phyloP scores from a whole-genome alignment of 53 echinoderm and acorn worm genomes.

The Actinopyga echinites region DNA sequence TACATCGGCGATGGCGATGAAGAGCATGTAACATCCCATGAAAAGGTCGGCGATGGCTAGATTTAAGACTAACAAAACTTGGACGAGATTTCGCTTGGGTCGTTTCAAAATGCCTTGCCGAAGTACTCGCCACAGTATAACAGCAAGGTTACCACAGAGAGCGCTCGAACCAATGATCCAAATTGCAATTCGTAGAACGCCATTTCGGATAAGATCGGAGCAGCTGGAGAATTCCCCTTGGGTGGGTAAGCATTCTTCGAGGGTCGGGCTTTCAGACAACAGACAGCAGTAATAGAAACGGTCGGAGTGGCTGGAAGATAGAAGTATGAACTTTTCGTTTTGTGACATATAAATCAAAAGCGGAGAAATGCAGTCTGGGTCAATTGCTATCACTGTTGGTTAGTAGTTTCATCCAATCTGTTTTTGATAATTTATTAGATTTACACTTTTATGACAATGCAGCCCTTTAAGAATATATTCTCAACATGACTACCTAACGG shows the following conservation, averaged over 20 bases:
- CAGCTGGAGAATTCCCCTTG: conserved; percentile 39
- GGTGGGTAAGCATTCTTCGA: conserved; percentile 48
- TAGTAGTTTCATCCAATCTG: no score
- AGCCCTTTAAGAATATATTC: no score
- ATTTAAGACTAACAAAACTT: conserved; percentile 14
- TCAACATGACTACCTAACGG: no score
- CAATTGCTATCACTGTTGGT: no score
- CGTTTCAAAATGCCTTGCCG: background rate
- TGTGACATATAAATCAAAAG: no score
- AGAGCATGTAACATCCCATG: conserved; percentile 40
- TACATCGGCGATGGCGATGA: conserved; percentile 32
- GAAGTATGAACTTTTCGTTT: no score
- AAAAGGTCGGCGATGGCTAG: conserved; percentile 35
- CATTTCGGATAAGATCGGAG: conserved; percentile 28
- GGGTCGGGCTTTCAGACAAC: background rate
- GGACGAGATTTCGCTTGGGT: background rate
- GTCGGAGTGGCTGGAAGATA: conserved; percentile 70
- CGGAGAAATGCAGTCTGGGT: no score
- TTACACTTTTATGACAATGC: no score
- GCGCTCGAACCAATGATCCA: conserved; percentile 43
- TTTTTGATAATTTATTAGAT: no score
- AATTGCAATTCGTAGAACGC: conserved; percentile 12
- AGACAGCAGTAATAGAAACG: conserved; percentile 87
- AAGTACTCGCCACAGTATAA: conserved; percentile 10
- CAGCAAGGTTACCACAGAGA: conserved; percentile 33